Evolutionary conservation across 2,888 invertebrate species (phyloP), one percentile per base, ranked within the genome.

Genomic region (Molanna angustata): DNA sequence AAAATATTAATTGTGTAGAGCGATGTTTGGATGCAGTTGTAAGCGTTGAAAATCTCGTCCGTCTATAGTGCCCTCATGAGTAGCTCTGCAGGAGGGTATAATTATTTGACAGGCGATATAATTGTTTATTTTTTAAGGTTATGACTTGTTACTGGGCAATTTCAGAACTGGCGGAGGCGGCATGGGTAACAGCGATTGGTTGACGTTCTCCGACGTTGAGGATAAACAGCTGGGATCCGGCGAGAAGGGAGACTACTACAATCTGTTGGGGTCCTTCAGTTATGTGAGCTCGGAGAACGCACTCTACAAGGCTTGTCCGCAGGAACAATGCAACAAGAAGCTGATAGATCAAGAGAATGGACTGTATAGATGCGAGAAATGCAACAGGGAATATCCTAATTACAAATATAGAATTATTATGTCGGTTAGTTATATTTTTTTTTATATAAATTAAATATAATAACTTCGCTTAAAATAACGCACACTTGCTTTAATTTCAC

Each of bases 291-390:
- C 84, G 4, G 93, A 94, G 56, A 95, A 92, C 69, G 83, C 88
- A 2, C 72, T 94, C 48, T 99, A 99, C 72, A 89, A 89, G 73
- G 90, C 97, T 0, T 99, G 99, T 62, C 90, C 95, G 0, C 80
- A 82, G 44, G 83, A 87, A 1, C 84, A 84, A 46, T 99, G 99
- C 71, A 95, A 96, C 68, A 99, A 99, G 72, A 99, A 99, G 71
- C 78, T 97, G 0, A 75, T 93, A 6, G 95, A 97, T 69, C 83
- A 88, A 64, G 86, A 87, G 59, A 93, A 93, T 64, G 93, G 92
- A 0, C 79, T 86, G 66, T 98, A 84, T 71, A 80, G 94, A 47
- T 99, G 99, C 70, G 98, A 98, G 69, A 98, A 98, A 70, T 99
- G 99, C 69, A 84, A 86, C 64, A 78, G 83, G 49, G 91, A 92